These are phyloP conservation scores for Parasteatoda lunata DNA, from an alignment of 2,888 invertebrate genomes.

Conservation along the genomic window DNA sequence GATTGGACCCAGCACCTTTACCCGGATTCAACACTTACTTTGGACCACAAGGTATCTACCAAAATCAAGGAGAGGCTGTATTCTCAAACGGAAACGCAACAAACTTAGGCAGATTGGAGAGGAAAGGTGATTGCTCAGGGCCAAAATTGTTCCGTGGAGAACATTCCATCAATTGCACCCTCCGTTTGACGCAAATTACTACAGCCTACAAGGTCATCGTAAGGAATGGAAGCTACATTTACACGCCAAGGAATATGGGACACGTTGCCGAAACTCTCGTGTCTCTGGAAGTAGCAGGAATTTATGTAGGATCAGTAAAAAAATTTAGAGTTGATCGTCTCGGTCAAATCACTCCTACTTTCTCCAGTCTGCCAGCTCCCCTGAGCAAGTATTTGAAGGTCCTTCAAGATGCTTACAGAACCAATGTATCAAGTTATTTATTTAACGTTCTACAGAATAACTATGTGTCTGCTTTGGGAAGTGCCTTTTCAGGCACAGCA, in stretches of 20 bases:
- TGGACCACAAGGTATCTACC: conserved; percentile 10
- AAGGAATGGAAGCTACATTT: conserved; percentile 32
- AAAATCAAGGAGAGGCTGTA: conserved; percentile 13
- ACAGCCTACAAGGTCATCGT: conserved; percentile 19
- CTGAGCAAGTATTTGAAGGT: conserved; percentile 31
- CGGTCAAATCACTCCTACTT: conserved; percentile 33
- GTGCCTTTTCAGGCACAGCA: conserved; percentile 33
- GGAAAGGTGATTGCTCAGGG: conserved; percentile 37
- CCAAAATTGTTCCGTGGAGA: conserved; percentile 26
- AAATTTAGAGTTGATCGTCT: conserved; percentile 18
- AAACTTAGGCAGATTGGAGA: conserved; percentile 19
- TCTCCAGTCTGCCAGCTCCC: conserved; percentile 14
- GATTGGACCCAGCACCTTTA: conserved; percentile 32
- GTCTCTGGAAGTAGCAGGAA: conserved; percentile 23
- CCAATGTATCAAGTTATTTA: conserved; percentile 29
- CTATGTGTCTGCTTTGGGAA: conserved; percentile 24
- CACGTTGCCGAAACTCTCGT: conserved; percentile 26
- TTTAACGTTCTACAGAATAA: conserved; percentile 24
- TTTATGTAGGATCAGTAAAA: conserved; percentile 30
- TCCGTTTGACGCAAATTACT: conserved; percentile 14
- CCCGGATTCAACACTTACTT: conserved; percentile 27
- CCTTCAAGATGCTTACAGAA: conserved; percentile 31
- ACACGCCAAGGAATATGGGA: conserved; percentile 13
- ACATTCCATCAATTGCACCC: conserved; percentile 57
- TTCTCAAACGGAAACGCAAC: conserved; percentile 49